These are phyloP conservation scores for Gibbula magus DNA, from an alignment of 2,888 invertebrate species.

Conservation along the genomic window DNA sequence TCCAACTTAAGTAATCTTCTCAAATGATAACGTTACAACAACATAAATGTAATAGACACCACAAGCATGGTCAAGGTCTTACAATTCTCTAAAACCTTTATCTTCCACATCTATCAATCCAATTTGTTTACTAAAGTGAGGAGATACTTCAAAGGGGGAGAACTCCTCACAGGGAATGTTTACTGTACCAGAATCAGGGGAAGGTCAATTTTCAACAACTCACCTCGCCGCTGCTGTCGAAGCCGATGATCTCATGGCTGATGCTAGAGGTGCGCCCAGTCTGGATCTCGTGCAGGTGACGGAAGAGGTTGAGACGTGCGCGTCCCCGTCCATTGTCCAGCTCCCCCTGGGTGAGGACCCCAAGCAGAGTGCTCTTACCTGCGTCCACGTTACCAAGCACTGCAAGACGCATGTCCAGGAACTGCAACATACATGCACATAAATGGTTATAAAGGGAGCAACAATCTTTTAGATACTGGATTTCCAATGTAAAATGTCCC, in stretches of 20 bases:
- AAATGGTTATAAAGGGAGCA: too few species aligned
- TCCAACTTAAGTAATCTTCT: too few species aligned
- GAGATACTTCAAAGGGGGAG: too few species aligned
- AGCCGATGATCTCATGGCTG: slow-evolving; percentile 96
- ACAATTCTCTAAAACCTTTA: neutral
- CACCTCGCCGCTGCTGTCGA: slow-evolving; percentile 80
- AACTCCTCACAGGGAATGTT: too few species aligned
- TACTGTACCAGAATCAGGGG: too few species aligned
- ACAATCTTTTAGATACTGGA: too few species aligned
- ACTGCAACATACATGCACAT: slow-evolving; percentile 53
- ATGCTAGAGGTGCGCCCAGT: slow-evolving; percentile 95
- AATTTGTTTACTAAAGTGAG: neutral
- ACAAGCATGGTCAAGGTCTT: too few species aligned
- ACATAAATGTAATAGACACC: too few species aligned
- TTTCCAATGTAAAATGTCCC: too few species aligned
- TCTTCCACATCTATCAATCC: neutral
- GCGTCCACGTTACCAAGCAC: slow-evolving; percentile 96
- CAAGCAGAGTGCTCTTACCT: slow-evolving; percentile 96
- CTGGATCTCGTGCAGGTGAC: slow-evolving; percentile 93
- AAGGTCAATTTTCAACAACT: neutral
- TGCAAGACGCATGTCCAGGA: slow-evolving; percentile 87
- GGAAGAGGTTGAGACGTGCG: slow-evolving; percentile 95
- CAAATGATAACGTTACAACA: too few species aligned
- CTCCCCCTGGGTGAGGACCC: slow-evolving; percentile 96
- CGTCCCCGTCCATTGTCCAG: slow-evolving; percentile 96